Evolutionary conservation across 2,113 vertebrate species (phyloP), one percentile per base, ranked within the genome.

Genomic region (Embiotoca jacksoni): DNA sequence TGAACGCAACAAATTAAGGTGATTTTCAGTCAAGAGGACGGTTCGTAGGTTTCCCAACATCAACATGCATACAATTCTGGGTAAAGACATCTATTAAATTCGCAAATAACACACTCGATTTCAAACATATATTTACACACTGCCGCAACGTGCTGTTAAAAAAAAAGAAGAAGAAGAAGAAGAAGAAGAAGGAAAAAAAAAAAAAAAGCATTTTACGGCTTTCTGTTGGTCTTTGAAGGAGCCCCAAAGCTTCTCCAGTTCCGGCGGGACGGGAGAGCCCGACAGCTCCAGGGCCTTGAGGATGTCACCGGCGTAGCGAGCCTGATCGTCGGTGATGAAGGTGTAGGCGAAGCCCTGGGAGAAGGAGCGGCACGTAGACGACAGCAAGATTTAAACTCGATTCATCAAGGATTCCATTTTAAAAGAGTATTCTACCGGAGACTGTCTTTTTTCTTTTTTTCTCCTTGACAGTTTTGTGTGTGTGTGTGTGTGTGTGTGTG

Each of bases 161-260:
- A 23, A 23, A 23, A 23, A 23, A 23, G 23, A 23, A 23, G 23
- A 23, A 23, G 23, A 23, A 23, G 23, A 23, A 23, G 23, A 23
- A 23, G 23, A 23, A 23, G 23, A 55, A 50, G 11, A 46, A 11
- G 44, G 5, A 46, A 46, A 46, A 46, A 46, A 46, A 46, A 46
- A 46, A 46, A 46, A 46, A 46, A 46, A 11, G 7, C 44, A 52
- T 92, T 95, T 95, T 81, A 98, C 98, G 60, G 96, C 96, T 88
- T 99, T 99, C 92, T 99, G 98, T 0, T 98, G 97, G 68, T 99
- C 98, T 94, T 98, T 99, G 89, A 99, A 99, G 64, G 96, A 96
- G 66, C 88, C 94, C 98, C 98, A 99, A 16, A 99, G 96, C 88
- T 96, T 96, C 88, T 99, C 98, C 63, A 99, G 91, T 68, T 99